Evolutionary conservation across 2,888 invertebrate genomes (phyloP).

Genomic region (Drosophila atripex): DNA sequence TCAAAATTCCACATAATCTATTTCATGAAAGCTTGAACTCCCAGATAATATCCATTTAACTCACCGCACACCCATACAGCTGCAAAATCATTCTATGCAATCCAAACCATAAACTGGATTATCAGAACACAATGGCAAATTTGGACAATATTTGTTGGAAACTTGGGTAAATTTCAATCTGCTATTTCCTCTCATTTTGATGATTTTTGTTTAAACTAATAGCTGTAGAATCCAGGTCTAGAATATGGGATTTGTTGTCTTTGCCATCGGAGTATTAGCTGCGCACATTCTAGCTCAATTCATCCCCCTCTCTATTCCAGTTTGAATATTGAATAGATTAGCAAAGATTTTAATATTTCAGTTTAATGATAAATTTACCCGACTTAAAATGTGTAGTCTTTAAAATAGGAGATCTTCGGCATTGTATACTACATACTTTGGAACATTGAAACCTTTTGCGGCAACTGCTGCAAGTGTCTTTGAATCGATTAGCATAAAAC

Average conservation of each 20-base stretch:
- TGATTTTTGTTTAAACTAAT: background rate
- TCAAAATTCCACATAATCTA: background rate
- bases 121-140: background rate
- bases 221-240: background rate
- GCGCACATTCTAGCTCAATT: background rate
- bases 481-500: slow-evolving; percentile 42
- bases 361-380: background rate
- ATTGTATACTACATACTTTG: background rate
- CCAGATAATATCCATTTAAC: background rate
- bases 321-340: background rate
- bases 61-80: background rate
- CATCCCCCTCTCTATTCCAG: background rate
- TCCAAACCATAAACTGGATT: background rate
- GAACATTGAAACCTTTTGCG: slow-evolving; percentile 1
- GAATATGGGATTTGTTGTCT: background rate
- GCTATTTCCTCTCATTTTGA: background rate
- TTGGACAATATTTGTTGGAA: background rate
- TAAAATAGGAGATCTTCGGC: background rate
- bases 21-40: background rate
- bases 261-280: background rate
- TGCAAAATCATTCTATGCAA: background rate
- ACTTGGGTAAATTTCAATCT: background rate
- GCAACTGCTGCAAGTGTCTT: slow-evolving; percentile 22
- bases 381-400: background rate
- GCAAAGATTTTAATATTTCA: too few species aligned